Conservation (phyloP, 1,140 invertebrate species). For the Samia ricini region DNA sequence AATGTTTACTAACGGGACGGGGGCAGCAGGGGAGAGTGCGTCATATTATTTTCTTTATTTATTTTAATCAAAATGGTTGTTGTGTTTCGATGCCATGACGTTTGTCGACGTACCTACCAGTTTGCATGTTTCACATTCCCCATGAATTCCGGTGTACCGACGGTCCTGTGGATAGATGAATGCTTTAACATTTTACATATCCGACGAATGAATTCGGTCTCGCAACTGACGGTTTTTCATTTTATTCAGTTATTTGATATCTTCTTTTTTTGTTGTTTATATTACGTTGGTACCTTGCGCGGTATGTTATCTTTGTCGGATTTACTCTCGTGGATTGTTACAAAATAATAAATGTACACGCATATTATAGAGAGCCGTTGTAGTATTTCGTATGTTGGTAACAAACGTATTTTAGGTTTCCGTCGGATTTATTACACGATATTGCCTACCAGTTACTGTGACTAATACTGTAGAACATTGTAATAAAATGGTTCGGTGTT, state of each 20-base stretch:
- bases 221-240: constrained; percentile 58
- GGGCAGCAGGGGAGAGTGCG: constrained; percentile 18
- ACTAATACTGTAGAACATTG: neutral
- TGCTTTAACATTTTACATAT: constrained; percentile 76
- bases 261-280: constrained; percentile 65
- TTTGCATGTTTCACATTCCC: constrained; percentile 66
- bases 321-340: constrained; percentile 32
- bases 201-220: constrained; percentile 73
- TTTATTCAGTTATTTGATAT: constrained; percentile 66
- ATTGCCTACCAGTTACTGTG: neutral
- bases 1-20: constrained; percentile 25
- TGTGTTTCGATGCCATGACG: constrained; percentile 69
- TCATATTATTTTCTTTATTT: constrained; percentile 70
- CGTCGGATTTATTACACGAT: constrained; percentile 8
- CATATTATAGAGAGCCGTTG: constrained; percentile 4
- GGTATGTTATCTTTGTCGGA: constrained; percentile 41
- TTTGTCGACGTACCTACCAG: constrained; percentile 62
- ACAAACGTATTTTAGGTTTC: constrained; percentile 11
- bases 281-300: constrained; percentile 21
- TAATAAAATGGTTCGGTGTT: neutral
- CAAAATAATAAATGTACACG: constrained; percentile 36
- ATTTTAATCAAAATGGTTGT: constrained; percentile 73
- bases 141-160: constrained; percentile 71
- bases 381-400: constrained; percentile 14
- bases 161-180: constrained; percentile 68